phyloP scores from a whole-genome alignment of 2,888 invertebrate species.

The Yponomeuta malinellus region DNA sequence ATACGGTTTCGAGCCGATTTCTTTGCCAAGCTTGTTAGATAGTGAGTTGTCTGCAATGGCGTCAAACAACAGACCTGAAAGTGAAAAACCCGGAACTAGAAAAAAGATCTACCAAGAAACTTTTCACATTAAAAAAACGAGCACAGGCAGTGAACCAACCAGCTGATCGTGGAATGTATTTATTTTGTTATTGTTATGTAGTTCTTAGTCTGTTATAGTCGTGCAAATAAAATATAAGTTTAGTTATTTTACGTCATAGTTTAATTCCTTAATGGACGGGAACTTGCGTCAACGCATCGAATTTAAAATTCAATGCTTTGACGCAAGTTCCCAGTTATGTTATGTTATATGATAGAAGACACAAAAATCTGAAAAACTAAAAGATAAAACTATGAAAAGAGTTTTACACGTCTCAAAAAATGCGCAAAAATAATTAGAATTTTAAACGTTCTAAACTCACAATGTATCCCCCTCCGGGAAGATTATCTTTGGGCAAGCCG shows the following conservation, averaged over 20 bases:
- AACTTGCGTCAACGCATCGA: too few species aligned
- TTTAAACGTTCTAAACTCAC: too few species aligned
- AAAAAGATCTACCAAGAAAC: constrained; percentile 68
- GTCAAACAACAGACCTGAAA: constrained; percentile 54
- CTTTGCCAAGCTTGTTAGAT: constrained; percentile 52
- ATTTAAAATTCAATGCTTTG: too few species aligned
- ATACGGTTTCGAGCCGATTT: constrained; percentile 66
- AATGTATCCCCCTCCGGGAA: too few species aligned
- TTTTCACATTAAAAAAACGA: constrained; percentile 66
- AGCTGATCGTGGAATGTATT: constrained; percentile 53
- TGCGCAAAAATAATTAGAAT: too few species aligned
- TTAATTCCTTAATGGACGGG: not conserved
- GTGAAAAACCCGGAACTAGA: constrained; percentile 54
- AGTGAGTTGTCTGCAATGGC: constrained; percentile 64
- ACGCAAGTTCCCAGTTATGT: too few species aligned
- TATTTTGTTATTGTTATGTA: constrained; percentile 36
- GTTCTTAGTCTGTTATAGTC: constrained; percentile 10
- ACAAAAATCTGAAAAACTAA: too few species aligned
- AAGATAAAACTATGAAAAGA: not conserved
- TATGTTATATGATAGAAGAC: too few species aligned
- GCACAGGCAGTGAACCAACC: constrained; percentile 50
- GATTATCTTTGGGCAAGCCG: too few species aligned
- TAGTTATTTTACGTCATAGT: not conserved
- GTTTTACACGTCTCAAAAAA: not conserved
- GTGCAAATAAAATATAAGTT: not conserved